These are phyloP conservation scores for Perizoma affinitatum DNA, from an alignment of 2,888 invertebrate species.

Conservation along the genomic window DNA sequence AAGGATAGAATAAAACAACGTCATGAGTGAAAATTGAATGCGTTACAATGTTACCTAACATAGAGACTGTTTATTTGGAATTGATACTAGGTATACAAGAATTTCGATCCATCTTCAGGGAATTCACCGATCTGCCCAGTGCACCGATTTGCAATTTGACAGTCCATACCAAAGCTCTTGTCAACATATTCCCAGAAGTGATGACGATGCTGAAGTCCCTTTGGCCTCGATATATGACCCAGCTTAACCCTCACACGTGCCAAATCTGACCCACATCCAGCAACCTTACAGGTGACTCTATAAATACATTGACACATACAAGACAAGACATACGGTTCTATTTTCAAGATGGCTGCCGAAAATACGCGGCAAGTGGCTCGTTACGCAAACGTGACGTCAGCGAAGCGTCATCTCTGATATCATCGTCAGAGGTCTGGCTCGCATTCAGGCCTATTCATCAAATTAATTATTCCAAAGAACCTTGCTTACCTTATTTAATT, in stretches of 20 bases:
- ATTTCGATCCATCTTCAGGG: too few relatives aligned
- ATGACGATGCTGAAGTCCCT: not conserved
- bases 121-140: too few relatives aligned
- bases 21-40: too few relatives aligned
- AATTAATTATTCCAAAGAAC: too few relatives aligned
- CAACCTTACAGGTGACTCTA: constrained; percentile 64
- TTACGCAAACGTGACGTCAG: constrained; percentile 73
- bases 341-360: constrained; percentile 54
- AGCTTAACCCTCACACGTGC: constrained; percentile 31
- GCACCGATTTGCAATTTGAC: too few relatives aligned
- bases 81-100: too few relatives aligned
- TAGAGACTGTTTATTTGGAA: too few relatives aligned
- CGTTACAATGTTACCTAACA: too few relatives aligned
- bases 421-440: constrained; percentile 14
- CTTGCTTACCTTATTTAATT: too few relatives aligned
- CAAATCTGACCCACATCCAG: constrained; percentile 29
- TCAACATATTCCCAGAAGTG: too few relatives aligned
- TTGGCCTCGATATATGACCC: constrained; percentile 18
- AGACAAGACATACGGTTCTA: constrained; percentile 61
- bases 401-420: constrained; percentile 59
- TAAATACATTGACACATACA: constrained; percentile 70
- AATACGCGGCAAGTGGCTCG: constrained; percentile 41
- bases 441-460: not conserved
- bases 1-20: too few relatives aligned
- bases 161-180: too few relatives aligned